phyloP scores from a whole-genome alignment of 2,888 invertebrate species.

The Plutella xylostella region DNA sequence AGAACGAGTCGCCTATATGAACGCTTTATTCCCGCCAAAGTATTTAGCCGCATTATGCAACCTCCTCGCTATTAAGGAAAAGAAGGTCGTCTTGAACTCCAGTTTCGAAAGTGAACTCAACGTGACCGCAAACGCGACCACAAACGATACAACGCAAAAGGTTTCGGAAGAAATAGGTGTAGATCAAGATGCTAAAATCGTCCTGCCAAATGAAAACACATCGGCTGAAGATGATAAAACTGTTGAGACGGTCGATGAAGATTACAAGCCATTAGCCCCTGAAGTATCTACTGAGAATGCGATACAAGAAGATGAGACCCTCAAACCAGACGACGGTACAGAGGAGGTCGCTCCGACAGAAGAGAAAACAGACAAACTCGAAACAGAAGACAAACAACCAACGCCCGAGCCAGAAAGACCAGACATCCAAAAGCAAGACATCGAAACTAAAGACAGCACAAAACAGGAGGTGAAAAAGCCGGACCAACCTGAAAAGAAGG shows the following conservation, averaged over 20 bases:
- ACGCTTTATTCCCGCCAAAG: conserved; percentile 73
- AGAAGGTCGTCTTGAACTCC: conserved; percentile 74
- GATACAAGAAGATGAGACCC: conserved; percentile 33
- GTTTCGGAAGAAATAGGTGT: conserved; percentile 39
- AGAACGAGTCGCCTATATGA: conserved; percentile 68
- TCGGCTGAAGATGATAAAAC: conserved; percentile 38
- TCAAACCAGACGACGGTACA: conserved; percentile 34
- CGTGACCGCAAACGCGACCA: conserved; percentile 54
- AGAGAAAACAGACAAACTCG: not conserved
- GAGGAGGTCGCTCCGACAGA: conserved; percentile 26
- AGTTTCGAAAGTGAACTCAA: conserved; percentile 67
- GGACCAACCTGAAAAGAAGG: conserved; percentile 31
- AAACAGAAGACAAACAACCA: not conserved
- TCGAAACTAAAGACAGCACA: conserved; percentile 30
- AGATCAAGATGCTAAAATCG: conserved; percentile 46
- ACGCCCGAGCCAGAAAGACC: not conserved
- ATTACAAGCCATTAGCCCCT: conserved; percentile 31
- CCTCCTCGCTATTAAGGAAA: conserved; percentile 75
- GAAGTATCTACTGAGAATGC: conserved; percentile 33
- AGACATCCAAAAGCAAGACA: conserved; percentile 6
- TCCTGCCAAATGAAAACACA: conserved; percentile 39
- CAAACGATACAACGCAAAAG: conserved; percentile 43
- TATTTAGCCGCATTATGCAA: conserved; percentile 85
- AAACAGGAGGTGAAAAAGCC: conserved; percentile 30
- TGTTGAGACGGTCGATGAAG: conserved; percentile 37